A percentile compares a stretch with the other conserved stretches of the same genome.
These are phyloP conservation scores for Drosophila parvula DNA, from an alignment of 1,140 invertebrate species.

Conservation along the genomic window DNA sequence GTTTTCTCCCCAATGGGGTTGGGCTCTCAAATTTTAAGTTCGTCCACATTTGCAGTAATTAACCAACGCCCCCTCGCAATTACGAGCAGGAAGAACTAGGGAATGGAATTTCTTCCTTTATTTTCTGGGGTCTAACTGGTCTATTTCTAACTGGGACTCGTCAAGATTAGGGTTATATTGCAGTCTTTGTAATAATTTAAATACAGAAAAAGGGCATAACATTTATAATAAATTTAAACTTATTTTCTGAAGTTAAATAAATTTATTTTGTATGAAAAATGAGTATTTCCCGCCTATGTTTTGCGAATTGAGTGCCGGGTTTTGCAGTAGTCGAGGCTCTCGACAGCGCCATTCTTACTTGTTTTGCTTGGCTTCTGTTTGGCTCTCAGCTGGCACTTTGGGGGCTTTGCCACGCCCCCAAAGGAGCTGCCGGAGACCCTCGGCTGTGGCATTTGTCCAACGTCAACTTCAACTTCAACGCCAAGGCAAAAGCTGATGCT, in stretches of 20 bases:
- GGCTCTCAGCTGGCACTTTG: conserved; percentile 43
- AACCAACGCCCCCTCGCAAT: conserved; percentile 34
- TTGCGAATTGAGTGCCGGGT: neutral
- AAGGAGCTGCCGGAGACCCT: neutral
- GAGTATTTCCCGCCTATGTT: neutral
- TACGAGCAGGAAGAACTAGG: conserved; percentile 14
- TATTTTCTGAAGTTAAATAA: neutral
- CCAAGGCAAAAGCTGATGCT: conserved; percentile 37
- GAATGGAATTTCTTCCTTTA: conserved; percentile 34
- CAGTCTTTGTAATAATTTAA: neutral
- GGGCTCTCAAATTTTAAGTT: conserved; percentile 44
- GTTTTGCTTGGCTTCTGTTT: conserved; percentile 64
- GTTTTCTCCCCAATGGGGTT: conserved; percentile 31
- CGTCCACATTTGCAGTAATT: conserved; percentile 51
- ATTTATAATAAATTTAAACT: too few relatives aligned
- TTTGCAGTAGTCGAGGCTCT: conserved; percentile 2
- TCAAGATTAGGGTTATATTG: neutral
- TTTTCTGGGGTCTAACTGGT: conserved; percentile 10
- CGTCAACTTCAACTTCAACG: conserved; percentile 63
- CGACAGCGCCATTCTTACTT: neutral
- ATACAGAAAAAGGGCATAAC: neutral
- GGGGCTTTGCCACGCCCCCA: conserved; percentile 44
- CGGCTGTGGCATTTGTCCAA: conserved; percentile 63
- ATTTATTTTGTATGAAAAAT: neutral
- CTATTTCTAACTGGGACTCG: neutral